phyloP scores from a whole-genome alignment of 23 tunicate genomes.

The Halocynthia roretzi region DNA sequence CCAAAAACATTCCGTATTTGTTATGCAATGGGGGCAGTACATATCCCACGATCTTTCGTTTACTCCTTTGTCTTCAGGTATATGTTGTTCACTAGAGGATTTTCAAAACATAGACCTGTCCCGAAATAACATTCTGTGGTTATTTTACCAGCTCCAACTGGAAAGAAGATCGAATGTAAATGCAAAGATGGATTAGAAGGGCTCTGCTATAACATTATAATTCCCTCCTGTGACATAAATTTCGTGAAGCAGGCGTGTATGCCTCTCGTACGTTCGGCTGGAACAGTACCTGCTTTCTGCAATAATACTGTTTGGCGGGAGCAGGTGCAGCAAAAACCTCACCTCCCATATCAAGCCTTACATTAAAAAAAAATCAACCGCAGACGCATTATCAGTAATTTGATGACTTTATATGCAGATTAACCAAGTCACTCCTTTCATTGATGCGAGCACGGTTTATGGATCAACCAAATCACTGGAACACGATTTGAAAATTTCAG shows the following conservation, averaged over 20 bases:
- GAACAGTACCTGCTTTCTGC: slow-evolving; percentile 3
- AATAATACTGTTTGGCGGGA: not conserved
- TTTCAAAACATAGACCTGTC: not conserved
- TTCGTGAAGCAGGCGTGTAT: not conserved
- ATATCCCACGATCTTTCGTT: slow-evolving; percentile 8
- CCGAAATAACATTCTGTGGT: not conserved
- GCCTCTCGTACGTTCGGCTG: not conserved
- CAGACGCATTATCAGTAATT: not conserved
- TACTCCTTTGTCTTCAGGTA: slow-evolving; percentile 4
- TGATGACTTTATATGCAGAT: slow-evolving; percentile 19
- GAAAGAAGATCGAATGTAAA: not conserved
- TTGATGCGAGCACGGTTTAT: slow-evolving; percentile 72
- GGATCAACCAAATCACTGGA: slow-evolving; percentile 18
- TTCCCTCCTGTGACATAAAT: not conserved
- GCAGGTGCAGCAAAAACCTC: not conserved
- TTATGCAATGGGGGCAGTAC: slow-evolving; percentile 8
- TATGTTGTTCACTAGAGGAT: not conserved
- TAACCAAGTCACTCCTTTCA: slow-evolving; percentile 42
- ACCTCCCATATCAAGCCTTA: too few relatives aligned
- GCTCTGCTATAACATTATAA: not conserved
- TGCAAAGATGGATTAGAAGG: not conserved
- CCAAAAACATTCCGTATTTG: not conserved
- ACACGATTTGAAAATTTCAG: not conserved
- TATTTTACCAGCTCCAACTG: not conserved
- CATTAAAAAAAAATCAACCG: not conserved